Base-by-base conservation (phyloP, 2,797 vertebrate species). In the Paedocypris micromegethes region DNA sequence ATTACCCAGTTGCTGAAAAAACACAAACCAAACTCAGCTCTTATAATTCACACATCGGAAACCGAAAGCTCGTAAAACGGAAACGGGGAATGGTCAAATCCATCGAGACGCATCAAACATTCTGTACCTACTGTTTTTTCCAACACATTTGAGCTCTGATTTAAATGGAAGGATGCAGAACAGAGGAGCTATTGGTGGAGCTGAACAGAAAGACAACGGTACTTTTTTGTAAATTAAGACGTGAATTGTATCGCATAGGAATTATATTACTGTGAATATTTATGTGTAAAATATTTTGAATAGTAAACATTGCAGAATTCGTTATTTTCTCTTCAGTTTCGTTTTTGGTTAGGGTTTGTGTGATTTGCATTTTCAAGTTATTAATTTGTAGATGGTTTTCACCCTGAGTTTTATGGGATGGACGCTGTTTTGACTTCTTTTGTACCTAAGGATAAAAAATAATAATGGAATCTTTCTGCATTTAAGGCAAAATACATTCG, bases 1-100 rank as follows among this genome's bases (percentile, higher is more conserved):
- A 96, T 98, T 81, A 92, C 92, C 7, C 93, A 93, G 83, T 86
- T 98, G 79, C 90, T 98, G 68, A 93, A 96, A 80, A 97, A 96
- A 89, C 96, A 97, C 90, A 96, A 95, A 82, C 86, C 93, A 2
- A 86, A 86, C 65, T 69, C 88, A 0, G 87, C 88, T 69, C 87
- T 94, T 62, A 85, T 93, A 58, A 80, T 92, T 75, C 94, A 93
- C 83, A 85, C 92, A 57, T 83, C 91, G 2, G 95, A 97, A 70
- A 90, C 84, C 53, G 95, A 97, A 83, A 89, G 91, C 82, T 93
- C 94, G 4, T 90, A 89, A 83, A 80, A 62, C 9, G 64, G 72
- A 59, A 39, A 66, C 68, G 39, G 66, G 63, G 5, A 43, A 69
- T 55, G 41, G 52, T 78, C 9, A 49, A 50, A 56, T 5, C 37